phyloP scores from a whole-genome alignment of 2,113 vertebrate species.

The Solea solea region DNA sequence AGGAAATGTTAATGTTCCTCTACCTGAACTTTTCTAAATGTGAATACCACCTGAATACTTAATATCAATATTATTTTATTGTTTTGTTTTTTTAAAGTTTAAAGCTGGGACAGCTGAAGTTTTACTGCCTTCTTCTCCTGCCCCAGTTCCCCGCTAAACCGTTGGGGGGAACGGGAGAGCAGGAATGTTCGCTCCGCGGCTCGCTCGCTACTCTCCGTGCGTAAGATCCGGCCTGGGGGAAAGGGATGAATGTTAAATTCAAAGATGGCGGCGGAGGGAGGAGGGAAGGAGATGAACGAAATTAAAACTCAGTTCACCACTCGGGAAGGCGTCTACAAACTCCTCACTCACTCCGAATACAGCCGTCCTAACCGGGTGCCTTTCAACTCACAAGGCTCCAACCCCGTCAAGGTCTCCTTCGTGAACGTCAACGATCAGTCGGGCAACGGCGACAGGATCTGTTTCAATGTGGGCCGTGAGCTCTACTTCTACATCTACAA shows the following conservation, averaged over 20 bases:
- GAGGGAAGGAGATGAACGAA: slow-evolving; percentile 99
- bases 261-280: slow-evolving; percentile 99
- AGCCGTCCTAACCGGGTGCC: slow-evolving; percentile 98
- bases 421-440: slow-evolving; percentile 99
- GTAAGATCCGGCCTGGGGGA: slow-evolving; percentile 92
- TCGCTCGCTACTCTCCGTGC: slow-evolving; percentile 71
- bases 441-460: slow-evolving; percentile 98
- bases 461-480: slow-evolving; percentile 99
- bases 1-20: too few relatives aligned
- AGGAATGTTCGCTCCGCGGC: neutral
- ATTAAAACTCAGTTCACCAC: slow-evolving; percentile 99
- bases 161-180: slow-evolving; percentile 40
- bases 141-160: slow-evolving; percentile 48
- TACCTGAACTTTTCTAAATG: too few relatives aligned
- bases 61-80: too few relatives aligned
- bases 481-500: slow-evolving; percentile 99
- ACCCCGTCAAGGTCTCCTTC: slow-evolving; percentile 98
- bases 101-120: too few relatives aligned
- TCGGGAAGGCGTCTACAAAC: slow-evolving; percentile 98
- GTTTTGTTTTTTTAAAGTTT: too few relatives aligned
- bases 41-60: too few relatives aligned
- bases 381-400: slow-evolving; percentile 98
- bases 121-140: neutral
- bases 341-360: slow-evolving; percentile 98
- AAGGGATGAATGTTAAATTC: slow-evolving; percentile 99